These are phyloP conservation scores for Microcebus griseorufus DNA, from an alignment of 2,113 vertebrate species.

Conservation along the genomic window DNA sequence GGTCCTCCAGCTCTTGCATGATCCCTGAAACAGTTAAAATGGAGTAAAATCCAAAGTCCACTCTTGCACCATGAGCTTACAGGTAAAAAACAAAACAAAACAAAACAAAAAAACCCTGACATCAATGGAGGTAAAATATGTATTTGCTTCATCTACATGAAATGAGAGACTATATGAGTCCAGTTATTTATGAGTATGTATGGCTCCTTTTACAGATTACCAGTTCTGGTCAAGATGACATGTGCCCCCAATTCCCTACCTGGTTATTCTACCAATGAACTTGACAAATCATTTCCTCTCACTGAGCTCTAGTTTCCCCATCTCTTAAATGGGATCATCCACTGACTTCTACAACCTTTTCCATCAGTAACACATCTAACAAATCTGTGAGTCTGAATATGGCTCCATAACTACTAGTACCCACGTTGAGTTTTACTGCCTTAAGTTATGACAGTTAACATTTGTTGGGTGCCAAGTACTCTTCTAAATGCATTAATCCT, in stretches of 20 bases:
- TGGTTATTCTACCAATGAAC: not conserved
- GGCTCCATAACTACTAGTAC: not conserved
- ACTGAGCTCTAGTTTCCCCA: not conserved
- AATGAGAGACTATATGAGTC: too few relatives aligned
- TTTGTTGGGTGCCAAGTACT: not conserved
- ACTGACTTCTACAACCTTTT: conserved; percentile 22
- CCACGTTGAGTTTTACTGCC: not conserved
- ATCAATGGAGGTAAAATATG: not conserved
- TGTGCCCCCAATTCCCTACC: not conserved
- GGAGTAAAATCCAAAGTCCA: not conserved
- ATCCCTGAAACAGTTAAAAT: not conserved
- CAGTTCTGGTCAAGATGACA: not conserved
- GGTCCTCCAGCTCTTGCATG: not conserved
- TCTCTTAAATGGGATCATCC: not conserved
- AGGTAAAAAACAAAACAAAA: not conserved
- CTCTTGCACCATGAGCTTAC: not conserved
- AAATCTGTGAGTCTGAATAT: not conserved
- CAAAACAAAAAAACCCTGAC: not conserved
- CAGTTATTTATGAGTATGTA: too few relatives aligned
- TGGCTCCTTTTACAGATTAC: not conserved
- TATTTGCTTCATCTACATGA: too few relatives aligned
- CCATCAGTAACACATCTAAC: not conserved
- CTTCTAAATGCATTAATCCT: not conserved
- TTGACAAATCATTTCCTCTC: not conserved
- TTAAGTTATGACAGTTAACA: not conserved